Base-by-base conservation (phyloP, 2,797 vertebrate genomes). In the Phrynocephalus guinanensis region DNA sequence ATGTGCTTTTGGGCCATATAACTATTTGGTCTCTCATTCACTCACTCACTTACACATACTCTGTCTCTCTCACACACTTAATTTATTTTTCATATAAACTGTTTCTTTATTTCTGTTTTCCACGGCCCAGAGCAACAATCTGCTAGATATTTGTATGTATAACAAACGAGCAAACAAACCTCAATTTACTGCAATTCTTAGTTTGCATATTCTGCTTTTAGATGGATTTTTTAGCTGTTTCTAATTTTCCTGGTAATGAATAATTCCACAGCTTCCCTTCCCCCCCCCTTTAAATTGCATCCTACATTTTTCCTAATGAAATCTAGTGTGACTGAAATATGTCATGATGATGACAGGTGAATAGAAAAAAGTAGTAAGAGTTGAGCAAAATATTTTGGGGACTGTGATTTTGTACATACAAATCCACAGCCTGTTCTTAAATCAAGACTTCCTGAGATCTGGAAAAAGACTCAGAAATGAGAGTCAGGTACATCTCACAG, bases 281-380 rank as follows among this genome's bases (percentile, higher is more conserved):
- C 72, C 52, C 9, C 26, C 44, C 38, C 38, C 38, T 9, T 81
- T 30, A 68, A 50, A 63, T 78, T 50, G 28, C 30, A 44, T 28
- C 22, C 2, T 79, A 22, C 28, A 79, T 52, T 13, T 68, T 79
- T 73, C 30, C 9, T 88, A 70, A 85, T 79, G 48, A 82, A 88
- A 88, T 75, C 28, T 38, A 1, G 7, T 72, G 18, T 56, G 60
- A 16, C 79, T 89, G 33, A 81, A 86, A 86, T n/a, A 66, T 11
- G 28, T n/a, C 9, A 56, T 81, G 26, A 22, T 56, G 30, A 38
- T 75, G 38, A 44, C 38, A 26, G 24, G 16, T 50, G 28, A 70
- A 67, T 26, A 28, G 28, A 63, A 28, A 56, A 38, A 44, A 44
- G 38, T 76, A 44, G 67, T 15, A 20, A 76, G 20, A n/a, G 26